phyloP scores from a whole-genome alignment of 2,113 vertebrate species.

The Bubo scandiacus region DNA sequence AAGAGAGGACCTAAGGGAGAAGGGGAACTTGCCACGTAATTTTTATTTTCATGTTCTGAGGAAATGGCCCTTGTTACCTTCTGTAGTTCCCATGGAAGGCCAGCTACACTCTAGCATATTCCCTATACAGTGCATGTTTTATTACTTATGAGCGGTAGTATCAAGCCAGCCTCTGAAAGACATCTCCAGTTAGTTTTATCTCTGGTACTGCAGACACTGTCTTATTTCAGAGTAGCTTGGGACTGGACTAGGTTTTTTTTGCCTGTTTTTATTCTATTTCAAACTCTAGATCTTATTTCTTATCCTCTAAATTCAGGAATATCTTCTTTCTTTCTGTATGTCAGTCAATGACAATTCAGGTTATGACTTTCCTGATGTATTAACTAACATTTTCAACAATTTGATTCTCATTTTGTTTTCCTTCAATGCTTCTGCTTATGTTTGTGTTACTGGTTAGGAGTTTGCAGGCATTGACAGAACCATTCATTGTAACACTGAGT shows the following conservation, averaged over 20 bases:
- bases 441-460: background rate
- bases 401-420: background rate
- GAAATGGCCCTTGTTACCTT: background rate
- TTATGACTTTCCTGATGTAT: background rate
- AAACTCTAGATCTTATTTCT: background rate
- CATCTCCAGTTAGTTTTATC: background rate
- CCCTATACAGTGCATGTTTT: background rate
- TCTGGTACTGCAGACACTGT: background rate
- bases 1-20: background rate
- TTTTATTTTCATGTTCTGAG: background rate
- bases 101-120: background rate
- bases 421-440: background rate
- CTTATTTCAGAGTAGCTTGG: background rate
- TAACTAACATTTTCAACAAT: background rate
- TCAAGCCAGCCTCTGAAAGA: background rate
- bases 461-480: background rate
- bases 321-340: background rate
- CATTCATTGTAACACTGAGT: no score
- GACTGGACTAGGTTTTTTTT: background rate
- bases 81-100: background rate
- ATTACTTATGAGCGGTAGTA: fast-evolving
- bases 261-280: background rate
- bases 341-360: background rate
- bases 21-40: background rate
- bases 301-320: background rate